Percentiles rank a stretch among this genome's conserved stretches.
Evolutionary conservation across 2,797 vertebrate genomes (phyloP).

Genomic region (Cynodonichthys magdalenae): DNA sequence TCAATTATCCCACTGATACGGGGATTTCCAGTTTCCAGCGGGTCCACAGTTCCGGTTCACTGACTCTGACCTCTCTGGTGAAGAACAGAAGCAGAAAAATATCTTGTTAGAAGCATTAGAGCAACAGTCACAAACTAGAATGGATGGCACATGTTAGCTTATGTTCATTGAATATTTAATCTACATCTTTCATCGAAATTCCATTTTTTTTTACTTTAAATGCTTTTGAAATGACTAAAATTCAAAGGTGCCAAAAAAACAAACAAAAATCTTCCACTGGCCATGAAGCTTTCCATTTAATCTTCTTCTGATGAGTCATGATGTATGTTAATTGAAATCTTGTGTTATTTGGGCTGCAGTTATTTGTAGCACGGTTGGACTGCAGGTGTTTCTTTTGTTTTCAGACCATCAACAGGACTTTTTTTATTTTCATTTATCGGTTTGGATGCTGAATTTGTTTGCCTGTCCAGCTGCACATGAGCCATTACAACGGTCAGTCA

Average conservation of each 20-base stretch:
- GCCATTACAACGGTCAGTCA: constrained; percentile 7
- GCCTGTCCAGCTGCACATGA: constrained; percentile 29
- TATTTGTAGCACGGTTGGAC: constrained; percentile 3
- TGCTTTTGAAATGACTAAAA: not conserved
- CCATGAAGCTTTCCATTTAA: not conserved
- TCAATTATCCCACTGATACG: constrained; percentile 33
- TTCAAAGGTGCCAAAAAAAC: not conserved
- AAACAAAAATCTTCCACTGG: not conserved
- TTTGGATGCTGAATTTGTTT: not conserved
- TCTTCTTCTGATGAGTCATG: not conserved
- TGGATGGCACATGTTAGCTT: not conserved
- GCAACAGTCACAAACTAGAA: not conserved
- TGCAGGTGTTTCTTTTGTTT: constrained; percentile 20
- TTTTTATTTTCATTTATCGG: constrained; percentile 4
- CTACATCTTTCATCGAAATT: no score
- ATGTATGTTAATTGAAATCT: not conserved
- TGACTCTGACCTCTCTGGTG: constrained; percentile 27
- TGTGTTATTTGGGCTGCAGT: not conserved
- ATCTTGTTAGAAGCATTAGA: constrained; percentile 22
- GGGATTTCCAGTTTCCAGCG: constrained; percentile 40
- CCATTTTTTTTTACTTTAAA: not conserved
- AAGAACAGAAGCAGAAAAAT: constrained; percentile 2
- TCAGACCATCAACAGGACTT: constrained; percentile 14
- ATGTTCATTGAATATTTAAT: no score
- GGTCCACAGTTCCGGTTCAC: not conserved